phyloP scores from a whole-genome alignment of 2,797 vertebrate species.

The Rousettus madagascariensis region DNA sequence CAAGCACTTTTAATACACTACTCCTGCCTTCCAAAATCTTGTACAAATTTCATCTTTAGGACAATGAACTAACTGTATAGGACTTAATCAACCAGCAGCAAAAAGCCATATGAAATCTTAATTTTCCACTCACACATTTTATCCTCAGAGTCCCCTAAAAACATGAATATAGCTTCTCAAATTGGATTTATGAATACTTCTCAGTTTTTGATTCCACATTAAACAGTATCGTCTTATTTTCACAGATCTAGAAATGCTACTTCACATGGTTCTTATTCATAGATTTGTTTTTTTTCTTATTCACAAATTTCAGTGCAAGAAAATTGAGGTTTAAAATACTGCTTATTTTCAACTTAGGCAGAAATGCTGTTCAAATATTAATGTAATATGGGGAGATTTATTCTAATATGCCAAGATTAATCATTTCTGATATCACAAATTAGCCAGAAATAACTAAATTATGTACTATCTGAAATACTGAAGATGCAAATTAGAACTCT shows the following conservation, averaged over 20 bases:
- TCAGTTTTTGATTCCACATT: conserved; percentile 68
- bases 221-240: conserved; percentile 55
- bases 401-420: conserved; percentile 2
- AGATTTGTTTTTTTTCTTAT: conserved; percentile 23
- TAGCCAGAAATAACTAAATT: conserved; percentile 9
- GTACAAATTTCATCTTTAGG: conserved; percentile 10
- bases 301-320: conserved; percentile 50
- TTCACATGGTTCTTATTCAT: conserved; percentile 44
- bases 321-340: conserved; percentile 10
- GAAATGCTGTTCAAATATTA: conserved; percentile 21
- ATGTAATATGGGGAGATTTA: background rate
- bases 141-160: conserved; percentile 37
- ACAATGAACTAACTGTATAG: conserved; percentile 57
- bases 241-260: conserved; percentile 51
- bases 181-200: conserved; percentile 57
- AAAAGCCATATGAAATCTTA: conserved; percentile 61
- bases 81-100: conserved; percentile 56
- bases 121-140: conserved; percentile 62
- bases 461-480: background rate
- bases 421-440: conserved; percentile 40
- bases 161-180: conserved; percentile 63
- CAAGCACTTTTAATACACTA: conserved; percentile 15
- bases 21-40: conserved; percentile 38
- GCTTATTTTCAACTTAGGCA: conserved; percentile 48
- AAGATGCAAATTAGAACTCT: background rate